A percentile compares a stretch with the other conserved stretches of the same genome.
phyloP scores from a whole-genome alignment of 2,113 vertebrate species.

The Dendropsophus ebraccatus region DNA sequence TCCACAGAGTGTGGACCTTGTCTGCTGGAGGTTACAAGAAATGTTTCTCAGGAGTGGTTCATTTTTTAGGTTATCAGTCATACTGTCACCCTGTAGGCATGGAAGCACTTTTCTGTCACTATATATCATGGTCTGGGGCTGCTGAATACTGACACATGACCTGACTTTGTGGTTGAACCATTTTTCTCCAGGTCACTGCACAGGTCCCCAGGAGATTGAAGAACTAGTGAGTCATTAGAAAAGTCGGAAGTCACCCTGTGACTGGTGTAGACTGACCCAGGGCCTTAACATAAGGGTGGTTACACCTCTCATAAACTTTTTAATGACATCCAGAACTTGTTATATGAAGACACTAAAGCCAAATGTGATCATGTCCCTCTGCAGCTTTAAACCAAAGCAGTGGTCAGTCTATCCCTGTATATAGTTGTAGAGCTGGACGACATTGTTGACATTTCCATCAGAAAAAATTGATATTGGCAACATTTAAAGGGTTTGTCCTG shows the following conservation, averaged over 20 bases:
- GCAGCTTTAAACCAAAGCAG: neutral
- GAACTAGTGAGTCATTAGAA: constrained; percentile 3
- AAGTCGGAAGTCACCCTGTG: constrained; percentile 14
- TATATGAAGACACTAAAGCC: neutral
- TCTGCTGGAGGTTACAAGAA: neutral
- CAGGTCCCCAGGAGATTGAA: neutral
- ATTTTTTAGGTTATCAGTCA: neutral
- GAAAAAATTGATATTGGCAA: neutral
- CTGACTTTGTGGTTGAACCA: neutral
- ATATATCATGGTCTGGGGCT: neutral
- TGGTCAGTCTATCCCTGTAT: neutral
- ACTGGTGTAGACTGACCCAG: neutral
- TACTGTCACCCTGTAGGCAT: neutral
- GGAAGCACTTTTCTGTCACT: neutral
- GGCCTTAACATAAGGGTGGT: neutral
- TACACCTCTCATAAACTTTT: neutral
- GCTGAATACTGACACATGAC: neutral
- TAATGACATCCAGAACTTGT: neutral
- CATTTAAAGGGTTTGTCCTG: neutral
- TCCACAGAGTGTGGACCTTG: neutral
- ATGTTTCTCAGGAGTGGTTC: neutral
- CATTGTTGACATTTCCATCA: neutral
- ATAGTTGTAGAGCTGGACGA: neutral
- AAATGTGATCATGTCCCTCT: neutral
- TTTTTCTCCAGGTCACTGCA: neutral